Percentiles rank a stretch among this genome's conserved stretches.
phyloP scores from a whole-genome alignment of 2,888 invertebrate species.

The Gastracanthus pulcherrimus region DNA sequence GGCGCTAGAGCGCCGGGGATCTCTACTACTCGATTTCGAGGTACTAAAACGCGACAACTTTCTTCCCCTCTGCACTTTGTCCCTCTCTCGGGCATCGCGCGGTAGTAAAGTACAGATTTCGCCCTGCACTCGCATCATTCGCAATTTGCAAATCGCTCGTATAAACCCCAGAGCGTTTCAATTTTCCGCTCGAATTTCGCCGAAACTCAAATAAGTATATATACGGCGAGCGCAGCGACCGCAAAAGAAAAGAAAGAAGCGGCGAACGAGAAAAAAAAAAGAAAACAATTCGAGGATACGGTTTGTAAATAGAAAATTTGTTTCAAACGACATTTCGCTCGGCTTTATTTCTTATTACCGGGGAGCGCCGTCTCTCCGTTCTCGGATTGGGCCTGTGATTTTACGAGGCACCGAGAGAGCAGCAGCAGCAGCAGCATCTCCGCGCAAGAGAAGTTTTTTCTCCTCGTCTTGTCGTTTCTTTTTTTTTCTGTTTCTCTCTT shows the following conservation, averaged over 20 bases:
- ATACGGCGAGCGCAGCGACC: too few relatives aligned
- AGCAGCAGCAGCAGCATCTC: slow-evolving; percentile 56
- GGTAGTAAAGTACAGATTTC: slow-evolving; percentile 39
- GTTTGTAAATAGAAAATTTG: slow-evolving; percentile 52
- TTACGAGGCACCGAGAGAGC: slow-evolving; percentile 52
- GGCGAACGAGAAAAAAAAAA: too few relatives aligned
- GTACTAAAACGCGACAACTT: slow-evolving; percentile 62
- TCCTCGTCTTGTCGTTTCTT: slow-evolving; percentile 45
- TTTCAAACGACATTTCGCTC: slow-evolving; percentile 29
- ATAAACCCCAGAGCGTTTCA: neutral
- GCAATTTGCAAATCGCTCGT: slow-evolving; percentile 40
- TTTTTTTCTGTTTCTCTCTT: slow-evolving; percentile 42
- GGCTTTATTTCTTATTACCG: slow-evolving; percentile 37
- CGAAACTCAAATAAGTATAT: neutral
- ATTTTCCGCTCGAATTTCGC: slow-evolving; percentile 4
- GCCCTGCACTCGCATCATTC: neutral
- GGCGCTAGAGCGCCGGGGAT: slow-evolving; percentile 16
- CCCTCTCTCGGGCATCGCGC: slow-evolving; percentile 34
- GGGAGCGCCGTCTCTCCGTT: slow-evolving; percentile 41
- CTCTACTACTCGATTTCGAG: slow-evolving; percentile 37
- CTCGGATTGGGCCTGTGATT: slow-evolving; percentile 47
- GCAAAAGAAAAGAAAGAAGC: too few relatives aligned
- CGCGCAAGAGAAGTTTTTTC: slow-evolving; percentile 55
- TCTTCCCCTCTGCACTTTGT: slow-evolving; percentile 75
- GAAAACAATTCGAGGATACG: neutral